Percentiles rank a stretch among this genome's conserved stretches.
These are phyloP conservation scores for Eurytoma adleriae DNA, from an alignment of 2,888 invertebrate species.

Conservation along the genomic window DNA sequence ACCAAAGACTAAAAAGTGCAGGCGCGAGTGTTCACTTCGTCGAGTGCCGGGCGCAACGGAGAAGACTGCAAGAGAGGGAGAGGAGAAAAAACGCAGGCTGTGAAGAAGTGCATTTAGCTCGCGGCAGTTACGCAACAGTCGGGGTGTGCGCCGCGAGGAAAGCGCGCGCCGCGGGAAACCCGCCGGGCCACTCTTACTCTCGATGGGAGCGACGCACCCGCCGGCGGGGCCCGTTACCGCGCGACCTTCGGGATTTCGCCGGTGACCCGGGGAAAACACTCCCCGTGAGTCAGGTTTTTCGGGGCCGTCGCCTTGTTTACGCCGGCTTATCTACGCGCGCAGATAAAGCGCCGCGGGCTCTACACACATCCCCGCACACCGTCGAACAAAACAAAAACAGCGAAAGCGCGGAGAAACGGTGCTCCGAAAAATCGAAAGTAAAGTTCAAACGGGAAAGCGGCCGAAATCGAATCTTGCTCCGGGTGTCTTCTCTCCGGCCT, in stretches of 20 bases:
- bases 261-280: not conserved
- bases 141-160: not conserved
- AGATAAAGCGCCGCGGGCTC: not conserved
- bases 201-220: not conserved
- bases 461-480: too few species aligned
- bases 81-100: not conserved
- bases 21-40: too few species aligned
- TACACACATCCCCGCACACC: not conserved
- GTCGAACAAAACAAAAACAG: not conserved
- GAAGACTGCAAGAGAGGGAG: not conserved
- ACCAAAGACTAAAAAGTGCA: too few species aligned
- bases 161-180: conserved; percentile 1
- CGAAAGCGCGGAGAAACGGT: not conserved
- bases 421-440: too few species aligned
- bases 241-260: conserved; percentile 18
- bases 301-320: not conserved
- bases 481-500: not conserved
- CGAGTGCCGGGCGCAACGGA: not conserved
- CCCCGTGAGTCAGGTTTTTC: not conserved
- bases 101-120: conserved; percentile 4
- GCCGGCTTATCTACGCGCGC: not conserved
- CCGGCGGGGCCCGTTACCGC: conserved; percentile 2
- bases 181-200: conserved; percentile 37
- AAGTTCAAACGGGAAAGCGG: too few species aligned
- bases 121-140: not conserved